Conservation (phyloP, 1,140 invertebrate genomes). For the Neodiprion fabricii region DNA sequence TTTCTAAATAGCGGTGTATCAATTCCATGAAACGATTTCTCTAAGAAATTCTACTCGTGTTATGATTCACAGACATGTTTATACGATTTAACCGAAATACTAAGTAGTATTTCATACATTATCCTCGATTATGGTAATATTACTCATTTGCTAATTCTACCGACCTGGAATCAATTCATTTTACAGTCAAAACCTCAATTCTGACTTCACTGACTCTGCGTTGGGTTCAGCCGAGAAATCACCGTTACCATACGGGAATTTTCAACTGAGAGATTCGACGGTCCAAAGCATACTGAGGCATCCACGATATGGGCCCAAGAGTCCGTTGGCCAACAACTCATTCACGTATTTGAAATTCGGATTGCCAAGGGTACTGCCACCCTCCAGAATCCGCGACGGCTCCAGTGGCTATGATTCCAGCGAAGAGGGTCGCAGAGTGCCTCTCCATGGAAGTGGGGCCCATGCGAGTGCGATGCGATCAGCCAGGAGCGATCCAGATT, state of each 20-base stretch:
- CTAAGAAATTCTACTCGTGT: background rate
- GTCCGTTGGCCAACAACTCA: slow-evolving; percentile 84
- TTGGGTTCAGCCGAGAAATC: slow-evolving; percentile 89
- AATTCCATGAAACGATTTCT: too few species aligned
- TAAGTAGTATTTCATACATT: slow-evolving; percentile 29
- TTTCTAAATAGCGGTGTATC: background rate
- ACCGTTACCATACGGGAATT: slow-evolving; percentile 90
- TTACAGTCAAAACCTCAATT: slow-evolving; percentile 91
- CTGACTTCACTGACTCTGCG: slow-evolving; percentile 93
- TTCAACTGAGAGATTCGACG: slow-evolving; percentile 89
- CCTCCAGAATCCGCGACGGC: slow-evolving; percentile 64
- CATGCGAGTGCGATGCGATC: slow-evolving; percentile 46
- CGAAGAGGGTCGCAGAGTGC: slow-evolving; percentile 64
- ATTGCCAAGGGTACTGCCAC: slow-evolving; percentile 87
- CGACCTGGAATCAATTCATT: slow-evolving; percentile 18
- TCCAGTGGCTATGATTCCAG: slow-evolving; percentile 90
- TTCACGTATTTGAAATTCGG: slow-evolving; percentile 94
- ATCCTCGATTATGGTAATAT: slow-evolving; percentile 27
- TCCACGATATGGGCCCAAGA: slow-evolving; percentile 85
- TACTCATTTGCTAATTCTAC: slow-evolving; percentile 22
- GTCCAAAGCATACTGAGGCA: slow-evolving; percentile 94
- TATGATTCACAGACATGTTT: slow-evolving; percentile 6
- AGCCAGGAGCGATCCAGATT: slow-evolving; percentile 79
- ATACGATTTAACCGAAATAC: slow-evolving; percentile 10
- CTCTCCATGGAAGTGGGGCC: slow-evolving; percentile 36